phyloP scores from a whole-genome alignment of 2,797 vertebrate genomes.

The Philypnodon macrostomus region DNA sequence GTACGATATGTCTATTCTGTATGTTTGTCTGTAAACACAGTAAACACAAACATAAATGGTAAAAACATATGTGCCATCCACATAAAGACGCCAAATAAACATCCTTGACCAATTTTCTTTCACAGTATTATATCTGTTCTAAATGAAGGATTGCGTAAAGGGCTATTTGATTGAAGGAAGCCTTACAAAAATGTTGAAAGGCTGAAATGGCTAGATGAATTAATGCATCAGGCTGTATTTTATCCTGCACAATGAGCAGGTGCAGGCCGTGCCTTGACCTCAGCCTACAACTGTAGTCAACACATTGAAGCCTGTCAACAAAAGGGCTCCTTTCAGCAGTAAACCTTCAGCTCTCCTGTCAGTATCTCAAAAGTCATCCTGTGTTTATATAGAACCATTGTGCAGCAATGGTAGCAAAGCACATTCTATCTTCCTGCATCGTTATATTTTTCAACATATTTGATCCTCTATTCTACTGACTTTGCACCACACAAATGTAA shows the following conservation, averaged over 20 bases:
- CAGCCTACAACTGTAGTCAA: conserved; percentile 50
- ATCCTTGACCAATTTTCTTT: conserved; percentile 19
- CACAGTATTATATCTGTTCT: conserved; percentile 15
- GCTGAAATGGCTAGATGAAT: conserved; percentile 32
- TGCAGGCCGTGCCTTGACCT: conserved; percentile 62
- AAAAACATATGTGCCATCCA: conserved; percentile 1
- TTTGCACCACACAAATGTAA: conserved; percentile 29
- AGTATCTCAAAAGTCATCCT: conserved; percentile 56
- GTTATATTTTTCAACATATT: conserved; percentile 12
- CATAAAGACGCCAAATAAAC: conserved; percentile 15
- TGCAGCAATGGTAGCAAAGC: conserved; percentile 26
- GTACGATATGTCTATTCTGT: too few relatives aligned
- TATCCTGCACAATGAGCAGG: conserved; percentile 40
- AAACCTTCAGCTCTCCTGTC: conserved; percentile 53
- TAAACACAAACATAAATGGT: neutral
- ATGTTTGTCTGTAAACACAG: neutral
- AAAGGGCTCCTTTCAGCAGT: conserved; percentile 41
- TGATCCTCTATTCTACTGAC: conserved; percentile 10
- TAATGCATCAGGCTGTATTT: conserved; percentile 44
- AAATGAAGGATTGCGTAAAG: conserved; percentile 24
- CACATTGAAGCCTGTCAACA: conserved; percentile 56
- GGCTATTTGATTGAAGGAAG: conserved; percentile 27
- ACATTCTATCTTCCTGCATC: conserved; percentile 9
- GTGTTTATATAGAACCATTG: conserved; percentile 38
- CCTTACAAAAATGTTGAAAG: conserved; percentile 32